These are phyloP conservation scores for Accipiter virgatus DNA, from an alignment of 2,113 vertebrate species.

Conservation along the genomic window DNA sequence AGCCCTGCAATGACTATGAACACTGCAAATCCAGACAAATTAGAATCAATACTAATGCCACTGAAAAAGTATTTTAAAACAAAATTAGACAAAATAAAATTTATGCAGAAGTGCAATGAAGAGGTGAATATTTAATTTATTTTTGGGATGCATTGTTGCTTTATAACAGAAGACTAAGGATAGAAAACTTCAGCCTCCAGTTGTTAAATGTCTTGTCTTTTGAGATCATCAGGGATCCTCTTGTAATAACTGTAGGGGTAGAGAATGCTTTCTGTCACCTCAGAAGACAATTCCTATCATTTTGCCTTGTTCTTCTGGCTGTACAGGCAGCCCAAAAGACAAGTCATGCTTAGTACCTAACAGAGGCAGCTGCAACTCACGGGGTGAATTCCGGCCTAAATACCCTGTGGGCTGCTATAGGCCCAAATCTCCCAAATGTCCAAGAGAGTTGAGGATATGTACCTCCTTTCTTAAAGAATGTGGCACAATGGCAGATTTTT, in stretches of 20 bases:
- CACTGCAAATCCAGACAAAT: background rate
- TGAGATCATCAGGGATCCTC: background rate
- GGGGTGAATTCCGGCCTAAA: background rate
- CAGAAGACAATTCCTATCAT: accelerated
- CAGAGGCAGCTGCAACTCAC: background rate
- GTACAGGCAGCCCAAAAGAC: background rate
- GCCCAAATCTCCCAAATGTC: background rate
- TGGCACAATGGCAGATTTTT: background rate
- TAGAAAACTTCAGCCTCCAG: background rate
- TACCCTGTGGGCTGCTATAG: background rate
- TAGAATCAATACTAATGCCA: background rate
- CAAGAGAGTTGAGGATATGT: accelerated
- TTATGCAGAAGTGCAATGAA: background rate
- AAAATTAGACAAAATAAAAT: background rate
- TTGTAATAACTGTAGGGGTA: background rate
- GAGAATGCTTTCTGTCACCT: background rate
- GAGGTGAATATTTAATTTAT: background rate
- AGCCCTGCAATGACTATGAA: background rate
- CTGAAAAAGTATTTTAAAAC: background rate
- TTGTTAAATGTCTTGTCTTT: background rate
- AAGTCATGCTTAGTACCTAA: background rate
- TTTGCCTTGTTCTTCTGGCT: background rate
- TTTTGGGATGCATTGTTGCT: background rate
- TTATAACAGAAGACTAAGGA: background rate
- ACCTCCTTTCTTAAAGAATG: background rate